Percentiles rank a stretch among this genome's conserved stretches.
Conservation (phyloP, 2,113 vertebrate genomes). For the Atractosteus spatula region DNA sequence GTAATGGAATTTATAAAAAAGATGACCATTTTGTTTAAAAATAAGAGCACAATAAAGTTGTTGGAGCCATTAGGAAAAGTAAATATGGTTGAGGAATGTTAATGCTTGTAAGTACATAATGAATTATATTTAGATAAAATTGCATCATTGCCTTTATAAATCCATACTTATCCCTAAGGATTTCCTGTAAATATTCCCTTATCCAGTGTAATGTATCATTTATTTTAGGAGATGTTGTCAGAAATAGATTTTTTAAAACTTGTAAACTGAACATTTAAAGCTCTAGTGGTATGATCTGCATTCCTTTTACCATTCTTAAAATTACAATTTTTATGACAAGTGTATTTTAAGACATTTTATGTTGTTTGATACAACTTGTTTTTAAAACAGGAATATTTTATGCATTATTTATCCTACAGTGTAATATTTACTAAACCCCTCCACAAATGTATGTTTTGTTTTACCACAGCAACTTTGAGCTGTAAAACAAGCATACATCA, state of each 20-base stretch:
- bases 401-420: no score
- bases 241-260: background rate
- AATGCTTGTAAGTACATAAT: conserved; percentile 8
- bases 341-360: no score
- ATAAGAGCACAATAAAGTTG: conserved; percentile 1
- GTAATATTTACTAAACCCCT: no score
- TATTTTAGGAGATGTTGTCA: conserved; percentile 1
- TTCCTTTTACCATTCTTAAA: background rate
- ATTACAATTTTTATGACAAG: background rate
- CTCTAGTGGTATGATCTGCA: background rate
- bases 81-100: conserved; percentile 11
- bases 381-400: no score
- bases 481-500: background rate
- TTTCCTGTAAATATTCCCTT: conserved; percentile 2
- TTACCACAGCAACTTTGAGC: no score
- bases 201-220: background rate
- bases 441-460: no score
- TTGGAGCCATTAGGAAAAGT: conserved; percentile 7
- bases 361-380: no score
- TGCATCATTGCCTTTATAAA: background rate
- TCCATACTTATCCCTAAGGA: background rate
- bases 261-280: background rate
- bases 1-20: background rate
- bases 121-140: conserved; percentile 13
- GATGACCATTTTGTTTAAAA: conserved; percentile 1